Percentiles rank a stretch among this genome's conserved stretches.
Evolutionary conservation across 1,140 invertebrate genomes (phyloP).

Genomic region (Calliphora vicina): DNA sequence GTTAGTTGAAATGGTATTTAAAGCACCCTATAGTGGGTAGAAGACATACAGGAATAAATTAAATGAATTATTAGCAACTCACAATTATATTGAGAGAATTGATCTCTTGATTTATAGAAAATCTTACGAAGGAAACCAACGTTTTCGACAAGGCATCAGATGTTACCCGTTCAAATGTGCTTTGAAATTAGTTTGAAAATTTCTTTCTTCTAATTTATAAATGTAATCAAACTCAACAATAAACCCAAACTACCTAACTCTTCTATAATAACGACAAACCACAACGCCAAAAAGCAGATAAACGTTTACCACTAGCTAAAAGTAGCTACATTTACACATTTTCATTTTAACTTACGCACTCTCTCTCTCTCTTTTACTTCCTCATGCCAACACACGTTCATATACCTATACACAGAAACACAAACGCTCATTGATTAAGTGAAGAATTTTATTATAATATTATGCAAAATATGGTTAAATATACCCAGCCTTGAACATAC

Average conservation of each 20-base stretch:
- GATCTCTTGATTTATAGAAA: neutral
- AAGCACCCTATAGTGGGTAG: neutral
- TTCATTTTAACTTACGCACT: neutral
- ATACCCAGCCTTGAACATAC: neutral
- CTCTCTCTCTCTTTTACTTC: neutral
- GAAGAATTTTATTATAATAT: slow-evolving; percentile 22
- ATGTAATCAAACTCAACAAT: neutral
- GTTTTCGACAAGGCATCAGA: neutral
- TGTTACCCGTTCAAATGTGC: too few species aligned
- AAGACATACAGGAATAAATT: neutral
- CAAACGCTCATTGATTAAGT: slow-evolving; percentile 8
- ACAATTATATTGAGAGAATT: too few species aligned
- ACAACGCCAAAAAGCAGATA: neutral
- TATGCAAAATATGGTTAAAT: slow-evolving; percentile 14
- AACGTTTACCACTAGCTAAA: neutral
- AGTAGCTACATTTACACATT: neutral
- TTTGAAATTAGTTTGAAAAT: too few species aligned
- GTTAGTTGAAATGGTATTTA: neutral
- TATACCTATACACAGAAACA: neutral
- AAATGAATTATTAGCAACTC: neutral
- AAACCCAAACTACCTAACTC: neutral
- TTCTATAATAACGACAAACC: neutral
- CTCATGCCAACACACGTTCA: neutral
- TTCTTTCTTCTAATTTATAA: neutral
- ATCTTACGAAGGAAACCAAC: neutral